A percentile compares a stretch with the other conserved stretches of the same genome.
Evolutionary conservation across 2,113 vertebrate species (phyloP).

Genomic region (Pluvianellus socialis): DNA sequence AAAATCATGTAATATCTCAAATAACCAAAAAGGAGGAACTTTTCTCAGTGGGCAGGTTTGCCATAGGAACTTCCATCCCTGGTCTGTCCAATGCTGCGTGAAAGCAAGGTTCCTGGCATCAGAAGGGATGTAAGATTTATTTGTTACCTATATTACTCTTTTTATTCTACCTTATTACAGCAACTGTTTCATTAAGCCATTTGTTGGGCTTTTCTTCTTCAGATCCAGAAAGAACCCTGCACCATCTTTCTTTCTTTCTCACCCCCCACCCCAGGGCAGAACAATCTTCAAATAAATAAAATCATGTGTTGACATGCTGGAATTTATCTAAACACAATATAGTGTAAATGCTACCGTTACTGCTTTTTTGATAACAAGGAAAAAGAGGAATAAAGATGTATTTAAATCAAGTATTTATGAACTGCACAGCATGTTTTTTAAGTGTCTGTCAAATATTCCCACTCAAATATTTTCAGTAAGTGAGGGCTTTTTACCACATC

Average conservation of each 20-base stretch:
- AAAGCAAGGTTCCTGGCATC: background rate
- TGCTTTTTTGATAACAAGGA: background rate
- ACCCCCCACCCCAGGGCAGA: background rate
- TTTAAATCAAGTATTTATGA: background rate
- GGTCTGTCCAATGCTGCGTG: accelerated
- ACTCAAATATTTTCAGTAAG: background rate
- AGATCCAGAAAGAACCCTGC: background rate
- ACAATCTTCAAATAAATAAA: background rate
- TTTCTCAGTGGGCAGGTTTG: background rate
- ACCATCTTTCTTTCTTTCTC: background rate
- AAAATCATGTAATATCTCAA: background rate
- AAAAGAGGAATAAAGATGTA: background rate
- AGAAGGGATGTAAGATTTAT: background rate
- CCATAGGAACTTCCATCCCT: background rate
- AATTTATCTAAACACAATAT: background rate
- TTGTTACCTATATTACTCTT: background rate
- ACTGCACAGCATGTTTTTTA: background rate
- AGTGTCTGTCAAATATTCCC: background rate
- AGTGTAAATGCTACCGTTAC: background rate
- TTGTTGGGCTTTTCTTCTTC: background rate
- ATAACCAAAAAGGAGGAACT: background rate
- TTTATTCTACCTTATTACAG: background rate
- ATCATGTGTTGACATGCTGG: background rate
- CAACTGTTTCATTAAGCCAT: background rate
- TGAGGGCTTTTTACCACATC: background rate